Percentiles rank a stretch among this genome's conserved stretches.
Evolutionary conservation across 1,140 invertebrate genomes (phyloP).

Genomic region (Saccostrea glomerata): DNA sequence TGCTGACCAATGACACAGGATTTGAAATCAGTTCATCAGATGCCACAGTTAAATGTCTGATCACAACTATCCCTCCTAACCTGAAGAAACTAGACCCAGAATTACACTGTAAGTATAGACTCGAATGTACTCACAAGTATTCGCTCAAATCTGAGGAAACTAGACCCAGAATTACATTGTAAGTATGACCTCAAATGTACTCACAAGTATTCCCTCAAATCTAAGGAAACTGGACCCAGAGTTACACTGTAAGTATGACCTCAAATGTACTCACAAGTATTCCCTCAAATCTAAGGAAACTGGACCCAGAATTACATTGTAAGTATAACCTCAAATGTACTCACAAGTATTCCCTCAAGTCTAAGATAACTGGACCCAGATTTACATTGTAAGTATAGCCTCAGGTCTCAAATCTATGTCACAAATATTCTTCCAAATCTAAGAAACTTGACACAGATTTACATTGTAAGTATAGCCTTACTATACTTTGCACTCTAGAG

Average conservation of each 20-base stretch:
- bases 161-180: no score
- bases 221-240: no score
- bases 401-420: no score
- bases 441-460: neutral
- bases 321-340: neutral
- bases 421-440: neutral
- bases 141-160: neutral
- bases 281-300: neutral
- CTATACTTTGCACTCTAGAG: no score
- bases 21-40: conserved; percentile 89
- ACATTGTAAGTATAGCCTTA: neutral
- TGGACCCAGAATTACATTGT: no score
- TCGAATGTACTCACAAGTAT: neutral
- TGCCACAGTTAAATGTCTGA: conserved; percentile 92
- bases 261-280: neutral
- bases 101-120: conserved; percentile 84
- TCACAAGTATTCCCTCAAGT: neutral
- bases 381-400: no score
- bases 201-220: neutral
- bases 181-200: neutral
- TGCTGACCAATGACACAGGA: conserved; percentile 78
- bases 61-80: conserved; percentile 96
- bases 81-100: conserved; percentile 95
- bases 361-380: no score
- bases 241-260: no score